These are phyloP conservation scores for Arge pagana DNA, from an alignment of 2,888 invertebrate species.

Conservation along the genomic window DNA sequence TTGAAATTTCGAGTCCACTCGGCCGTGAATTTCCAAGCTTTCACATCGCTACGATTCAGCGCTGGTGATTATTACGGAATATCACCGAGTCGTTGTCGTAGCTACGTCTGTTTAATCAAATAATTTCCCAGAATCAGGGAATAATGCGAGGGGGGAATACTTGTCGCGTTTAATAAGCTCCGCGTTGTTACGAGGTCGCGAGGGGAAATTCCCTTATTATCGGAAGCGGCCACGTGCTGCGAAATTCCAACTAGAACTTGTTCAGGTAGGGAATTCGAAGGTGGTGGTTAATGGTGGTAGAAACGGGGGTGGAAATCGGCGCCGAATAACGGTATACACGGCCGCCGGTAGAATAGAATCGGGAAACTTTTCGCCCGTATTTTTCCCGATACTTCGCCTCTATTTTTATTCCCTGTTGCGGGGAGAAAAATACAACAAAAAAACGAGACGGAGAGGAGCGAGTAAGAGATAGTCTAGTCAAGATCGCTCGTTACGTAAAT, in stretches of 20 bases:
- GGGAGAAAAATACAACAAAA: not conserved
- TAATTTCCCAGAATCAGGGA: constrained; percentile 5
- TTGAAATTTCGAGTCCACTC: too few relatives aligned
- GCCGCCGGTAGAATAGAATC: too few relatives aligned
- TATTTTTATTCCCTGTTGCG: too few relatives aligned
- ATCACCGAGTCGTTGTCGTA: too few relatives aligned
- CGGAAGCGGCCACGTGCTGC: constrained; percentile 8
- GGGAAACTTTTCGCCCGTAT: too few relatives aligned
- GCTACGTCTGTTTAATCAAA: too few relatives aligned
- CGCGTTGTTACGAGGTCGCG: not conserved
- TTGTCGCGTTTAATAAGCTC: constrained; percentile 16
- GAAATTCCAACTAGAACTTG: constrained; percentile 7
- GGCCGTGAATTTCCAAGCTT: too few relatives aligned
- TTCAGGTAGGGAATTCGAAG: not conserved
- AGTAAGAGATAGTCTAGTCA: not conserved
- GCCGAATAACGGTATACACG: too few relatives aligned
- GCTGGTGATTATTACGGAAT: too few relatives aligned
- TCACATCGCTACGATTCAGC: too few relatives aligned
- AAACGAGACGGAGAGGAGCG: not conserved
- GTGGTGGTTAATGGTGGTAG: too few relatives aligned
- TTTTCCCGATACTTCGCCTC: too few relatives aligned
- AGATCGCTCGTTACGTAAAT: constrained; percentile 2
- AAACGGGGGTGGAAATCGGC: not conserved
- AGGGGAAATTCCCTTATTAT: constrained; percentile 7
- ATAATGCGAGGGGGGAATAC: constrained; percentile 10